Conservation (phyloP, 2,113 vertebrate species). For the Nothobranchius furzeri region DNA sequence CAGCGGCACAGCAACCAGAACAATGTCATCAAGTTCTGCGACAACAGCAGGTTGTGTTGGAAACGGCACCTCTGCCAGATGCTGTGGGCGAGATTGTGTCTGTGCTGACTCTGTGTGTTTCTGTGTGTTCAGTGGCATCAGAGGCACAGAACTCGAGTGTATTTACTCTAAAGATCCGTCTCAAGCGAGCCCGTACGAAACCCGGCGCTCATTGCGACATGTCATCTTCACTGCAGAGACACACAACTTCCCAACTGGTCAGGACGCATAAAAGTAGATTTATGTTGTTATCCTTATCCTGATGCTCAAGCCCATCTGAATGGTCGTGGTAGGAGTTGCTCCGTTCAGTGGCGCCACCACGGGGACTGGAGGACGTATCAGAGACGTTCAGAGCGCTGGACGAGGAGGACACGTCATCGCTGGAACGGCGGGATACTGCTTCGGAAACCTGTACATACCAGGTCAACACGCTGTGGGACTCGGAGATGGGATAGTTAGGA, state of each 20-base stretch:
- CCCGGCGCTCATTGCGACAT: conserved; percentile 77
- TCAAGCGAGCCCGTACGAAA: conserved; percentile 77
- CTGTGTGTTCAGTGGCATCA: conserved; percentile 81
- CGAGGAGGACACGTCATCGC: conserved; percentile 89
- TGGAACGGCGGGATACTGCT: conserved; percentile 92
- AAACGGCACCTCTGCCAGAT: neutral
- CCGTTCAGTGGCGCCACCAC: conserved; percentile 93
- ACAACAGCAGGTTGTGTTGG: conserved; percentile 90
- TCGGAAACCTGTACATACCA: conserved; percentile 89
- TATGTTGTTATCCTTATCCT: neutral
- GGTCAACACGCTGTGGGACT: conserved; percentile 66
- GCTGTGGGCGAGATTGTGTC: neutral
- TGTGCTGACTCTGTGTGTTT: conserved; percentile 4
- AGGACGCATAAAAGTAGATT: neutral
- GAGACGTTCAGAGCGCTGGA: conserved; percentile 90
- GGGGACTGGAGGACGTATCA: conserved; percentile 89
- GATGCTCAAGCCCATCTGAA: neutral
- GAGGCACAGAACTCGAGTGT: conserved; percentile 78
- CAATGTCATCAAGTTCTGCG: conserved; percentile 92
- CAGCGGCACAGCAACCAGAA: conserved; percentile 88
- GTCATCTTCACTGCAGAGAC: conserved; percentile 95
- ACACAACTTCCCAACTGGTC: conserved; percentile 94
- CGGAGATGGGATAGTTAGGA: too few relatives aligned
- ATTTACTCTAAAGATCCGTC: conserved; percentile 82
- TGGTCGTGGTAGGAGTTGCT: conserved; percentile 80